These are phyloP conservation scores for Standfussiana lucernea DNA, from an alignment of 2,888 invertebrate genomes.

Conservation along the genomic window DNA sequence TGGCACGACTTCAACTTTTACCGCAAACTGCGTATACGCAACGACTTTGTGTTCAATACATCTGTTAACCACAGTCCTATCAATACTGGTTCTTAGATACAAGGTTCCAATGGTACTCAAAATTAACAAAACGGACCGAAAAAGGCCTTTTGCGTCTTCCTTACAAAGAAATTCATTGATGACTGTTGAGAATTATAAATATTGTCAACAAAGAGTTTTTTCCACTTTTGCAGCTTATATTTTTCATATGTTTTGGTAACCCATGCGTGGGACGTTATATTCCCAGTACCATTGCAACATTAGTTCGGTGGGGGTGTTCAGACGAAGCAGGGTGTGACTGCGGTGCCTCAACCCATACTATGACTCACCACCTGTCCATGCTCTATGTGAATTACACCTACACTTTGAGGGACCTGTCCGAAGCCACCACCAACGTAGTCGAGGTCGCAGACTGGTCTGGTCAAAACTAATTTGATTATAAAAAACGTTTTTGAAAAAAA, in stretches of 20 bases:
- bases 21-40: slow-evolving; percentile 6
- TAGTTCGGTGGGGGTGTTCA: too few species aligned
- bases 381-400: too few species aligned
- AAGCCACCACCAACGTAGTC: too few species aligned
- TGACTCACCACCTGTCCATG: too few species aligned
- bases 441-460: too few species aligned
- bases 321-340: too few species aligned
- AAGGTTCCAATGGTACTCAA: not conserved
- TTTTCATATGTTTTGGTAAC: too few species aligned
- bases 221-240: not conserved
- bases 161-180: not conserved
- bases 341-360: too few species aligned
- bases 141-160: not conserved
- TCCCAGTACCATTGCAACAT: too few species aligned
- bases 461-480: too few species aligned
- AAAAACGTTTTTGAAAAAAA: too few species aligned
- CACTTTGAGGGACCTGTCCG: too few species aligned
- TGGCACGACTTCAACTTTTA: slow-evolving; percentile 13
- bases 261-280: not conserved
- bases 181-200: not conserved
- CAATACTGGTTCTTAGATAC: slow-evolving; percentile 4
- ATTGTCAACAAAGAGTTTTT: not conserved
- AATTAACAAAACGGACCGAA: not conserved
- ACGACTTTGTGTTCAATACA: not conserved
- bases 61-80: not conserved